Evolutionary conservation across 64 coral and sea anemone genomes (phyloP).

Genomic region (Montipora capricornis): DNA sequence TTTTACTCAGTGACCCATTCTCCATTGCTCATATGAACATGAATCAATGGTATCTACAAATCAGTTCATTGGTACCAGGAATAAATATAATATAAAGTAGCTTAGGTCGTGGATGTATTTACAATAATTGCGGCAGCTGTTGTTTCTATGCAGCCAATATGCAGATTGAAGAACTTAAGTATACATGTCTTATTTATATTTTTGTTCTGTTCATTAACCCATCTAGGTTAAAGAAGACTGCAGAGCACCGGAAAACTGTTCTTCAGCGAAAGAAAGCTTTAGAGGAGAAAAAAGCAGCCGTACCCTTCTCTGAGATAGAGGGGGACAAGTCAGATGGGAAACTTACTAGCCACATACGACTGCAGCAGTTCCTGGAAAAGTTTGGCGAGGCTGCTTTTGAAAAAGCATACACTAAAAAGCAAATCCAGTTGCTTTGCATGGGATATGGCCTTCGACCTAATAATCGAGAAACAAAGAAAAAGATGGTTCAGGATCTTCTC

Average conservation of each 20-base stretch:
- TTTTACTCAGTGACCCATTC: no score
- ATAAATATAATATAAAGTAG: no score
- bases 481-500: neutral
- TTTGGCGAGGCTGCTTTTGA: constrained; percentile 36
- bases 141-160: no score
- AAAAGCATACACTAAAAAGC: constrained; percentile 1
- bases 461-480: neutral
- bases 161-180: no score
- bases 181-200: no score
- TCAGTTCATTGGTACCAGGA: no score
- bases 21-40: no score
- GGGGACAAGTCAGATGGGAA: constrained; percentile 8
- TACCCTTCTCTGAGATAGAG: constrained; percentile 26
- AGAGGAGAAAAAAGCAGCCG: constrained; percentile 30
- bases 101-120: no score
- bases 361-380: constrained; percentile 17
- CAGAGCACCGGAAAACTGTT: constrained; percentile 41
- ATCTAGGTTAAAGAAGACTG: constrained; percentile 33
- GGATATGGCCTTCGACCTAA: constrained; percentile 35
- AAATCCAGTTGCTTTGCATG: constrained; percentile 21
- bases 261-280: constrained; percentile 13
- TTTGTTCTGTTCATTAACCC: no score
- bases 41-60: no score
- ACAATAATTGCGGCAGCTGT: no score
- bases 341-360: neutral